Conservation (phyloP, 2,113 vertebrate genomes). For the Ammodytes marinus region DNA sequence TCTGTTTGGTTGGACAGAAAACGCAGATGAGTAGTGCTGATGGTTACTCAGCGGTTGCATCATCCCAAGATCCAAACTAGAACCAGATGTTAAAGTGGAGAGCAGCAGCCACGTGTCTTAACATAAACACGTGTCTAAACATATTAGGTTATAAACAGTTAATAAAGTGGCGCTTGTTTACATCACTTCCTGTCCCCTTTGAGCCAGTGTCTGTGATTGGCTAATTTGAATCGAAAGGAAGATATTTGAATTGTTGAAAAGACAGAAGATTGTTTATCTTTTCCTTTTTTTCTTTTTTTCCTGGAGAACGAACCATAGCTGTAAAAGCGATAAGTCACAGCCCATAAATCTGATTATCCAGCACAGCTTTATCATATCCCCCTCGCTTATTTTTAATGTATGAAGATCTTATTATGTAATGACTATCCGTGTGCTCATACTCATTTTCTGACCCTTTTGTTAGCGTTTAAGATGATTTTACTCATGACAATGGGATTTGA, state of each 20-base stretch:
- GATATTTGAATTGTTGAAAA: conserved; percentile 51
- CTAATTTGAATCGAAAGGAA: conserved; percentile 38
- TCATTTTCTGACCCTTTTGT: neutral
- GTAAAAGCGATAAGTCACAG: conserved; percentile 31
- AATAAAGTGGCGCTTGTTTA: conserved; percentile 25
- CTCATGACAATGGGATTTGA: neutral
- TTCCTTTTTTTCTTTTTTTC: conserved; percentile 7
- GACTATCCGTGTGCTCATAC: neutral
- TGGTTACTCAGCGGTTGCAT: conserved; percentile 78
- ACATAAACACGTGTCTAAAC: neutral
- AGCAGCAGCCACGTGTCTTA: conserved; percentile 35
- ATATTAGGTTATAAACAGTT: conserved; percentile 25
- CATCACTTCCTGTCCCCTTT: conserved; percentile 49
- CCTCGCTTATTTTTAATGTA: neutral
- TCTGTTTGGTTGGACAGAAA: conserved; percentile 21
- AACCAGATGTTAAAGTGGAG: conserved; percentile 58
- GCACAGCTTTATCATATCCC: neutral
- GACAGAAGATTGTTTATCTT: conserved; percentile 9
- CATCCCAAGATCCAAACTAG: conserved; percentile 45
- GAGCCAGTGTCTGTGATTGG: conserved; percentile 42
- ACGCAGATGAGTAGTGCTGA: conserved; percentile 47
- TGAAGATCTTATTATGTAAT: neutral
- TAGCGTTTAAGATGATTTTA: conserved; percentile 7
- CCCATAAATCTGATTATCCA: conserved; percentile 27
- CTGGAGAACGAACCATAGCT: neutral